phyloP scores from a whole-genome alignment of 2,888 invertebrate species.

The Anagyrus pseudococci region DNA sequence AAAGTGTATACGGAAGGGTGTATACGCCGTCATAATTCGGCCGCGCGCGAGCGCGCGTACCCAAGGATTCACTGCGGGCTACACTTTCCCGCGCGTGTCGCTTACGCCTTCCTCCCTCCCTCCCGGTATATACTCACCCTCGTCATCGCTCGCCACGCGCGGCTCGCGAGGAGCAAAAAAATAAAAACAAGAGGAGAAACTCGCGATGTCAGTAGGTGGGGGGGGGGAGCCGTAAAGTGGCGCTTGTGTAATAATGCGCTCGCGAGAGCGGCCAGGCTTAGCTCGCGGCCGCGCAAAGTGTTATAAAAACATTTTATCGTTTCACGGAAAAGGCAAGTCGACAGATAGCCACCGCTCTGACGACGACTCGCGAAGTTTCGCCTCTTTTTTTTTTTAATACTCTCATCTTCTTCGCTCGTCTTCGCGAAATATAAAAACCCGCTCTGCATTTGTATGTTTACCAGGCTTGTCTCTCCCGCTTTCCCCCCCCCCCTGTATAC shows the following conservation, averaged over 20 bases:
- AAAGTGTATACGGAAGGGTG: too few species aligned
- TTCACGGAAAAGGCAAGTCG: slow-evolving; percentile 42
- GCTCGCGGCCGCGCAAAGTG: slow-evolving; percentile 27
- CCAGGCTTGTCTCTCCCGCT: slow-evolving; percentile 15
- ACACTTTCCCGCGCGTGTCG: slow-evolving; percentile 30
- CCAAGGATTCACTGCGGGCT: not conserved
- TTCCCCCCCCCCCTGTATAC: too few species aligned
- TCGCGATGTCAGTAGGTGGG: too few species aligned
- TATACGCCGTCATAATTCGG: too few species aligned
- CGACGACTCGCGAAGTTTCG: too few species aligned
- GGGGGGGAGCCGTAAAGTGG: slow-evolving; percentile 45
- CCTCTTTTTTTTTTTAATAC: too few species aligned
- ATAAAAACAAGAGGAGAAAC: slow-evolving; percentile 39
- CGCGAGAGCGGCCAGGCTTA: slow-evolving; percentile 12
- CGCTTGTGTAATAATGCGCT: slow-evolving; percentile 45
- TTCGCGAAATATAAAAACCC: too few species aligned
- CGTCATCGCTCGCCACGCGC: not conserved
- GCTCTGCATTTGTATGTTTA: not conserved
- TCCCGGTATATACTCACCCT: too few species aligned
- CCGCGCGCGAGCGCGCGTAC: too few species aligned
- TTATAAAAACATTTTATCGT: slow-evolving; percentile 55
- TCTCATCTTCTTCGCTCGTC: too few species aligned
- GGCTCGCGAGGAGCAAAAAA: not conserved
- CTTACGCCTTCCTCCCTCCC: too few species aligned
- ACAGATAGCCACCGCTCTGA: too few species aligned